These are phyloP conservation scores for Calliphora vicina DNA, from an alignment of 1,140 invertebrate species.

Conservation along the genomic window DNA sequence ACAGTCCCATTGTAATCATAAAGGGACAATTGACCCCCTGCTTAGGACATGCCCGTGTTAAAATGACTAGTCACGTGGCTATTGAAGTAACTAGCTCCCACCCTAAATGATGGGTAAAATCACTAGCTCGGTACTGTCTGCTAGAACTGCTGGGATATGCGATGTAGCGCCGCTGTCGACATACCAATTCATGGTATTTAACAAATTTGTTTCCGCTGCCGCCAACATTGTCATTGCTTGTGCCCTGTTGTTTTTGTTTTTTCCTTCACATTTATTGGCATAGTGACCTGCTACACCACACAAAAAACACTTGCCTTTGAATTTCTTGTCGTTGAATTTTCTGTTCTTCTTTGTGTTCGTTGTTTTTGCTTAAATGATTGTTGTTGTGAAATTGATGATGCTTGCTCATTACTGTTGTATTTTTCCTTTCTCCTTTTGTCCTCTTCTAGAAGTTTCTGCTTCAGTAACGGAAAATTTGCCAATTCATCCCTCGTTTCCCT, in stretches of 20 bases:
- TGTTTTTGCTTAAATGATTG: background rate
- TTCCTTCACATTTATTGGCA: background rate
- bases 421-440: constrained; percentile 15
- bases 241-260: background rate
- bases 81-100: no score
- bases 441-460: constrained; percentile 35
- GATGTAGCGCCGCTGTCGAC: constrained; percentile 44
- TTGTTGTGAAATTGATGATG: background rate
- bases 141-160: no score
- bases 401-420: background rate
- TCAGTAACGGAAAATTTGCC: background rate
- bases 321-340: background rate
- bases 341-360: background rate
- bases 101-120: no score
- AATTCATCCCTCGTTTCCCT: constrained; percentile 34
- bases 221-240: background rate
- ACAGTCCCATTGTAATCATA: no score
- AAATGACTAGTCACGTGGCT: no score
- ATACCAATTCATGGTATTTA: constrained; percentile 35
- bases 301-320: background rate
- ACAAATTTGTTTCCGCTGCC: background rate
- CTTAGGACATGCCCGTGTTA: no score
- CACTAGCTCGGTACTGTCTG: no score
- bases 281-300: background rate
- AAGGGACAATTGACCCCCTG: no score